Evolutionary conservation across 30 jellyfish, hydroid and myxozoan species (phyloP), one percentile per base, ranked within the genome.

Genomic region (Hydractinia symbiolongicarpus): DNA sequence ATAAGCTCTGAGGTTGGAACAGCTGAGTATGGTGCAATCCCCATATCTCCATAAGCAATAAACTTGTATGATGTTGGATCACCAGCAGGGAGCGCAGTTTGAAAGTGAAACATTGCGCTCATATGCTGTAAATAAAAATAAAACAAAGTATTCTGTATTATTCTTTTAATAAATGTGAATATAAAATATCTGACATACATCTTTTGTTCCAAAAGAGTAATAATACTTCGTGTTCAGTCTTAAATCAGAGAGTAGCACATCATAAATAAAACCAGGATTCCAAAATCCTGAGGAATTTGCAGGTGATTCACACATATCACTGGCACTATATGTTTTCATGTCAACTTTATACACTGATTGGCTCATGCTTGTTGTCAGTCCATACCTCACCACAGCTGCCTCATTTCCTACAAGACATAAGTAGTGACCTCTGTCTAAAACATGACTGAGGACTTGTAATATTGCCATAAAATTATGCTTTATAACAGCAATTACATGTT

Each of bases 221-320:
- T 58, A 94, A 82, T 94, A 94, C 66, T 85, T 77, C 17, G 96
- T 82, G 83, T 49, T 83, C 71, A 97, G 96, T 73, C 84, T 68
- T 57, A 94, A 76, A 9, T 74, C 71, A 44, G 76, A 54, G 78
- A 94, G 86, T 84, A 94, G 61, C 9, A 83, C 97, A 85, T 94
- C 99, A 77, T 78, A 84, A 88, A 94, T 89, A 78, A 66, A 94
- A 13, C 99, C 99, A 52, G 99, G 99, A 78, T 94, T 96, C 78
- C 78, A 66, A 83, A 84, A 94, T 7, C 97, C 99, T 62, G 96
- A 76, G 66, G 95, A 19, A 55, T 86, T 94, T 9, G 99, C 99
- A 19, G 88, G 73, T 54, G 97, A 88, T 30, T 96, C 96, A 79
- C 99, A 94, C 96, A 88, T 84, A 54, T 89, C 97, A 74, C 90